Conservation (phyloP, 2,888 invertebrate genomes). For the Neoascia interrupta region DNA sequence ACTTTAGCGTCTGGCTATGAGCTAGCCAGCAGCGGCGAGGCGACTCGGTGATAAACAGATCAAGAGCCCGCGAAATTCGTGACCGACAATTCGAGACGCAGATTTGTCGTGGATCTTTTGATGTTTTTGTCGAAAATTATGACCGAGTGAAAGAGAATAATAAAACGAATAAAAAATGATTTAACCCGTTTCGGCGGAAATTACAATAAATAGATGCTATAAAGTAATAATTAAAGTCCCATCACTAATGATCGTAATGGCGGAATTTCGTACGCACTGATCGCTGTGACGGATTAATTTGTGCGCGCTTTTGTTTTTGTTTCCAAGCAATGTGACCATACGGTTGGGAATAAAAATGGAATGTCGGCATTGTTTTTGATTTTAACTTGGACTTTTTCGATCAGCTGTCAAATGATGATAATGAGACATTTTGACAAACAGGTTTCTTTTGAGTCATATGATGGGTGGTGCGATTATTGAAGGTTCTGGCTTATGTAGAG, state of each 20-base stretch:
- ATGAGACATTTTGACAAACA: no score
- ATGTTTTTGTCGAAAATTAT: not conserved
- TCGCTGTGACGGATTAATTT: slow-evolving; percentile 36
- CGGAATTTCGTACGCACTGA: slow-evolving; percentile 23
- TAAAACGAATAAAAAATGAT: not conserved
- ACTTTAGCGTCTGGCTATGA: slow-evolving; percentile 41
- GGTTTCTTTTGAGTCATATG: no score
- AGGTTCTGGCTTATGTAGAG: no score
- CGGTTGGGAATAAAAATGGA: no score
- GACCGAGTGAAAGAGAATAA: not conserved
- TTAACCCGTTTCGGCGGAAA: not conserved
- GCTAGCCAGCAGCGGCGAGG: not conserved
- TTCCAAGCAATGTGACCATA: no score
- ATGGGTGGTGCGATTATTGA: no score
- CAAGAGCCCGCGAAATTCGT: slow-evolving; percentile 26
- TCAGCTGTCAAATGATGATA: no score
- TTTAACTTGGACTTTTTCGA: no score
- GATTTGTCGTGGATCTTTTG: slow-evolving; percentile 42
- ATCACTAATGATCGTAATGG: slow-evolving; percentile 41
- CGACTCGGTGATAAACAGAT: slow-evolving; percentile 13
- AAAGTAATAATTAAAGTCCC: slow-evolving; percentile 34
- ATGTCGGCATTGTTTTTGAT: no score
- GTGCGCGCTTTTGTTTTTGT: no score
- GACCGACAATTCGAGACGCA: slow-evolving; percentile 24
- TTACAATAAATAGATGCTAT: slow-evolving; percentile 41